These are phyloP conservation scores for Taxidea taxus DNA, from an alignment of 2,113 vertebrate species.

Conservation along the genomic window DNA sequence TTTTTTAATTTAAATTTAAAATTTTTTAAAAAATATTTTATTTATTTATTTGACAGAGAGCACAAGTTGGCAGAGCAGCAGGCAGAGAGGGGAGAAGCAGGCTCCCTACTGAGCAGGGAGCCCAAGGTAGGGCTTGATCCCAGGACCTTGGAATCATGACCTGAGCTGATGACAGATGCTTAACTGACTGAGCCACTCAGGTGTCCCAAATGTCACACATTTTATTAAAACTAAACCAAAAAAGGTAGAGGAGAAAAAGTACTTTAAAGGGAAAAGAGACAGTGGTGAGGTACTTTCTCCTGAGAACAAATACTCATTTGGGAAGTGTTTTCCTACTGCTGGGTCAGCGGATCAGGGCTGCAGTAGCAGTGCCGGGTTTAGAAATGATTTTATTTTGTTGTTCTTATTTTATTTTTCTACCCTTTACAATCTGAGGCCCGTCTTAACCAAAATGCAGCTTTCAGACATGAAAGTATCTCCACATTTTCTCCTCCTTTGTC, in stretches of 20 bases:
- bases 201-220: neutral
- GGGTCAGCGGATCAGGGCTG: neutral
- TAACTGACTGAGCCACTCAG: too few relatives aligned
- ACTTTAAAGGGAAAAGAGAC: neutral
- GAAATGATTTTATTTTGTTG: neutral
- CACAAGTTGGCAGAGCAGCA: too few relatives aligned
- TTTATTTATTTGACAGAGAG: too few relatives aligned
- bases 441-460: neutral
- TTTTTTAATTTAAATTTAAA: too few relatives aligned
- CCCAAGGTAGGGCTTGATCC: too few relatives aligned
- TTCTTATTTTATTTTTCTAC: neutral
- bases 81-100: too few relatives aligned
- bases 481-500: neutral
- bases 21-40: too few relatives aligned
- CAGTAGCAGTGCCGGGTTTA: neutral
- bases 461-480: neutral
- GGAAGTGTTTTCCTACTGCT: neutral
- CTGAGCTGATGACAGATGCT: too few relatives aligned
- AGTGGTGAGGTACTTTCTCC: neutral
- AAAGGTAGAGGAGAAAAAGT: neutral
- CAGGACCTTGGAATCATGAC: too few relatives aligned
- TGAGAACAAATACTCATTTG: neutral
- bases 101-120: too few relatives aligned
- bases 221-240: neutral
- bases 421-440: neutral